Evolutionary conservation across 1,140 invertebrate species (phyloP).

Genomic region (Drosophila bocqueti): DNA sequence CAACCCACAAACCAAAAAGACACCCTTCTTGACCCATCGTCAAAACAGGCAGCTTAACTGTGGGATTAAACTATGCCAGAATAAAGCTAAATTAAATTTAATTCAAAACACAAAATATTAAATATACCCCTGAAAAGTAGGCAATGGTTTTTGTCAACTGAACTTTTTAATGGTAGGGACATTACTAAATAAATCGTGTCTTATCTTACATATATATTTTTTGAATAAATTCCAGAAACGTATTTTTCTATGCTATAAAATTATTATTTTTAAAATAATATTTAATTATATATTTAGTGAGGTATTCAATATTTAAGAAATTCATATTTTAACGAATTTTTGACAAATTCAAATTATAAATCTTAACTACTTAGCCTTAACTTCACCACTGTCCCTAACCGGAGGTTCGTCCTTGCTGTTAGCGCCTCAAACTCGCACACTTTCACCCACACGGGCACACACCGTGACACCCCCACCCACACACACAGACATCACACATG

Average conservation of each 20-base stretch:
- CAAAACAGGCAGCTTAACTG: slow-evolving; percentile 23
- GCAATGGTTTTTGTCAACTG: neutral
- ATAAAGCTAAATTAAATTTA: neutral
- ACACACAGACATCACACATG: slow-evolving; percentile 58
- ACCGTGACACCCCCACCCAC: slow-evolving; percentile 28
- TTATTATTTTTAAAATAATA: no score
- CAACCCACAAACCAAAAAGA: slow-evolving; percentile 8
- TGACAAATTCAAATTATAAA: no score
- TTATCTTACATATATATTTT: neutral
- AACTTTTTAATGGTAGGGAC: neutral
- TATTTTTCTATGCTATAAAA: neutral
- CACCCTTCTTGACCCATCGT: slow-evolving; percentile 39
- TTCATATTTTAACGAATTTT: neutral
- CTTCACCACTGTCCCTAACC: slow-evolving; percentile 34
- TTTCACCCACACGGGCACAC: slow-evolving; percentile 28
- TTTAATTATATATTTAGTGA: no score
- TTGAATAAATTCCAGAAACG: no score
- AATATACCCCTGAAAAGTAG: neutral
- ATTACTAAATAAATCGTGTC: accelerated
- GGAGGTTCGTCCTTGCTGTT: slow-evolving; percentile 65
- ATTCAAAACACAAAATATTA: neutral
- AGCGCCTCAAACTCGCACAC: slow-evolving; percentile 31
- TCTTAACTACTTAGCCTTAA: neutral
- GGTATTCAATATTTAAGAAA: neutral
- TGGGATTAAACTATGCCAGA: neutral